Conservation (phyloP, 1,140 invertebrate species). For the Aethina tumida region DNA sequence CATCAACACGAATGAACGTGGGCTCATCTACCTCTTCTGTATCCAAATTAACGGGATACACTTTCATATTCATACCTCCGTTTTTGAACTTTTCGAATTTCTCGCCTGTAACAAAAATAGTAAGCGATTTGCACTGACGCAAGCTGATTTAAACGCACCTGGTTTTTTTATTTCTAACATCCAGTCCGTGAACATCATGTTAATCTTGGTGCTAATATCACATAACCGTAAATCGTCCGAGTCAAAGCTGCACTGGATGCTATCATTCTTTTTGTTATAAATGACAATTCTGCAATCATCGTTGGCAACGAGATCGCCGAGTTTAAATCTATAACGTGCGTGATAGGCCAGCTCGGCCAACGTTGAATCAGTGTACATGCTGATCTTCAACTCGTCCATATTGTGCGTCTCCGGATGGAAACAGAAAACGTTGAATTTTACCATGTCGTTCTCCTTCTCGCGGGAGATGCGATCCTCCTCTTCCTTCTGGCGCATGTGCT, state of each 20-base stretch:
- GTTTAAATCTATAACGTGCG: slow-evolving; percentile 49
- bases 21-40: slow-evolving; percentile 53
- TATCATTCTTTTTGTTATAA: slow-evolving; percentile 56
- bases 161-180: slow-evolving; percentile 57
- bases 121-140: background rate
- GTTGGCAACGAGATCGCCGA: slow-evolving; percentile 47
- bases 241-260: slow-evolving; percentile 63
- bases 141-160: slow-evolving; percentile 29
- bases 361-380: slow-evolving; percentile 44
- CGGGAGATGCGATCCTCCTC: slow-evolving; percentile 50
- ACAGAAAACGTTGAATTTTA: slow-evolving; percentile 55
- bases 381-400: slow-evolving; percentile 44
- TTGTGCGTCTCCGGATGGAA: slow-evolving; percentile 46
- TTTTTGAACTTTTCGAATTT: slow-evolving; percentile 54
- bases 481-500: slow-evolving; percentile 56
- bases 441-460: slow-evolving; percentile 51
- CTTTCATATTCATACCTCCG: slow-evolving; percentile 55
- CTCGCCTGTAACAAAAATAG: slow-evolving; percentile 16
- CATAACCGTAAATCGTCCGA: slow-evolving; percentile 44
- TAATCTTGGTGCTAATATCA: slow-evolving; percentile 35
- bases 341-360: slow-evolving; percentile 46
- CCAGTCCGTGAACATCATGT: slow-evolving; percentile 41
- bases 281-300: slow-evolving; percentile 63
- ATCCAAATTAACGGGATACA: slow-evolving; percentile 51
- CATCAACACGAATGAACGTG: slow-evolving; percentile 47